phyloP scores from a whole-genome alignment of 2,888 invertebrate species.

The Callimorpha dominula region DNA sequence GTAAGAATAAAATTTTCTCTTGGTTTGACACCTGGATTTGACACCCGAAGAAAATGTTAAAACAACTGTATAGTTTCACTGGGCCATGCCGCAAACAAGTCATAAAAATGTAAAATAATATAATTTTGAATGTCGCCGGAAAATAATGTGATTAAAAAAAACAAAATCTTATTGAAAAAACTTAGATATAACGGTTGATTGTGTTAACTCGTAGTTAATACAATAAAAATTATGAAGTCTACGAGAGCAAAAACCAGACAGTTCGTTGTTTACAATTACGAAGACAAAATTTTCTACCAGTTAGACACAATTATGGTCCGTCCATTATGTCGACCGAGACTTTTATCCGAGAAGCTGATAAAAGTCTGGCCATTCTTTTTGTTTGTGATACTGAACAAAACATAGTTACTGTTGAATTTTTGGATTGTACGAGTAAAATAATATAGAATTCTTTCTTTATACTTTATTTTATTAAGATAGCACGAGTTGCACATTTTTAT shows the following conservation, averaged over 20 bases:
- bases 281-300: conserved; percentile 24
- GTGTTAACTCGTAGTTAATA: not conserved
- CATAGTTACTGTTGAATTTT: too few species aligned
- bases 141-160: not conserved
- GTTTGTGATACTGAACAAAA: conserved; percentile 12
- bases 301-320: conserved; percentile 37
- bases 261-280: conserved; percentile 7
- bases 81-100: not conserved
- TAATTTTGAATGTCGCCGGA: not conserved
- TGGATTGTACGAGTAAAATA: too few species aligned
- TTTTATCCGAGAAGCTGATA: conserved; percentile 15
- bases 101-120: not conserved
- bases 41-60: not conserved
- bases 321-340: conserved; percentile 29
- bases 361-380: conserved; percentile 21
- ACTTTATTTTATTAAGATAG: too few species aligned
- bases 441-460: too few species aligned
- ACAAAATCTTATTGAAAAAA: not conserved
- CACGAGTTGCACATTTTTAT: too few species aligned
- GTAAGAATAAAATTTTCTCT: not conserved
- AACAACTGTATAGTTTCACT: not conserved
- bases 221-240: conserved; percentile 10
- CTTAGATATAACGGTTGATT: not conserved
- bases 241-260: not conserved
- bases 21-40: not conserved